phyloP scores from a whole-genome alignment of 2,888 invertebrate species.

The Conops quadrifasciatus region DNA sequence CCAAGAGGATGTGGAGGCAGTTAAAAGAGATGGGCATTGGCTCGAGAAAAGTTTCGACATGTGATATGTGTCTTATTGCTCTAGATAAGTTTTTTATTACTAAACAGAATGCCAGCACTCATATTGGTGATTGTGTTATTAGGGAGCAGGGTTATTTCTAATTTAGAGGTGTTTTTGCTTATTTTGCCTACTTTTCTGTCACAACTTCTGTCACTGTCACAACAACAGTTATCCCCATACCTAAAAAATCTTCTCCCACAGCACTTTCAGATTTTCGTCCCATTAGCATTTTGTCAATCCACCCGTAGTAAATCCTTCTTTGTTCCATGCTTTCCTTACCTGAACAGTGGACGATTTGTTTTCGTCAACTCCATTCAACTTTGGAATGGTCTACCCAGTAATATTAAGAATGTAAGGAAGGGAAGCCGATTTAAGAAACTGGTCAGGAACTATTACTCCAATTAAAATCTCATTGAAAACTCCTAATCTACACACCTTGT shows the following conservation, averaged over 20 bases:
- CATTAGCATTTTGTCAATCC: background rate
- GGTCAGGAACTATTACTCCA: background rate
- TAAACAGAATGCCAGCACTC: background rate
- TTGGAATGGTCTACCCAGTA: background rate
- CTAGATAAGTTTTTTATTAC: background rate
- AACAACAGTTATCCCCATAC: background rate
- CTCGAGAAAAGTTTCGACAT: background rate
- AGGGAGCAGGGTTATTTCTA: background rate
- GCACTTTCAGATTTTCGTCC: background rate
- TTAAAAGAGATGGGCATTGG: no score
- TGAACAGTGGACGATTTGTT: background rate
- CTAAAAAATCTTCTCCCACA: background rate
- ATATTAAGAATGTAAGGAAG: background rate
- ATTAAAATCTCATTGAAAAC: background rate
- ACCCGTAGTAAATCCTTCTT: background rate
- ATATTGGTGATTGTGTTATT: background rate
- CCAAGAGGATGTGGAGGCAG: no score
- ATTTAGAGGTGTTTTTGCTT: background rate
- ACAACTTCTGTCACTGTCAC: background rate
- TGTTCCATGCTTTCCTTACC: background rate
- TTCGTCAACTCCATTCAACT: background rate
- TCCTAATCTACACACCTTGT: background rate
- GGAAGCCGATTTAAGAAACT: slow-evolving; percentile 1
- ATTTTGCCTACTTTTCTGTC: background rate
- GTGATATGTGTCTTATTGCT: background rate